phyloP scores from a whole-genome alignment of 2,888 invertebrate species.

The Spilarctia lutea region DNA sequence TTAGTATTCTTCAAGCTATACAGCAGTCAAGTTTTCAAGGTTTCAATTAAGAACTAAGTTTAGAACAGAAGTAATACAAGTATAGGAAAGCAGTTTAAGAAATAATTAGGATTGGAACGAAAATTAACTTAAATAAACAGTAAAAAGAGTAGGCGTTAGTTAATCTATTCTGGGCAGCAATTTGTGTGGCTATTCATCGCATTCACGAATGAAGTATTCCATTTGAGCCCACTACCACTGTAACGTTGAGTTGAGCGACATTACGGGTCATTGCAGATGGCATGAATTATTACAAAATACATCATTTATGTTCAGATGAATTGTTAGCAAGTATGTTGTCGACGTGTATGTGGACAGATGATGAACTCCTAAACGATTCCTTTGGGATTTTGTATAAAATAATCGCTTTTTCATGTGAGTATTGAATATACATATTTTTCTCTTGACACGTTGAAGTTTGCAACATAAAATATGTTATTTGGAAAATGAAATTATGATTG shows the following conservation, averaged over 20 bases:
- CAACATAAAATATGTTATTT: not conserved
- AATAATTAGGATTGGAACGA: not conserved
- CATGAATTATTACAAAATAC: conserved; percentile 33
- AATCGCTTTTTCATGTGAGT: conserved; percentile 12
- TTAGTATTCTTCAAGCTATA: too few species aligned
- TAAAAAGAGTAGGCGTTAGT: not conserved
- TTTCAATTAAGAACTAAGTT: not conserved
- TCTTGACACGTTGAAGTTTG: conserved; percentile 1
- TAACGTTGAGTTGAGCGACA: conserved; percentile 22
- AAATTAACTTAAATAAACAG: not conserved
- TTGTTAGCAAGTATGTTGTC: conserved; percentile 26
- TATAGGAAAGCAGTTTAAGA: not conserved
- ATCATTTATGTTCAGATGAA: conserved; percentile 28
- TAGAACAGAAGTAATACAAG: not conserved
- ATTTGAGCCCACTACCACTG: conserved; percentile 33
- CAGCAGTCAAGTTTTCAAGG: not conserved
- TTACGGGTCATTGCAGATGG: conserved; percentile 25
- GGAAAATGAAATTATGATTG: too few species aligned
- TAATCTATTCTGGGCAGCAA: conserved; percentile 23
- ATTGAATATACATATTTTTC: conserved; percentile 17
- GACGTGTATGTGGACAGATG: conserved; percentile 27
- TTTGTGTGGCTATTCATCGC: conserved; percentile 28
- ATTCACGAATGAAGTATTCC: conserved; percentile 30
- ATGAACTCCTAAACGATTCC: conserved; percentile 36
- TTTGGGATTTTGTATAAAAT: conserved; percentile 24